Base-by-base conservation (phyloP, 2,113 vertebrate species). In the Andinoacara biseriatus region DNA sequence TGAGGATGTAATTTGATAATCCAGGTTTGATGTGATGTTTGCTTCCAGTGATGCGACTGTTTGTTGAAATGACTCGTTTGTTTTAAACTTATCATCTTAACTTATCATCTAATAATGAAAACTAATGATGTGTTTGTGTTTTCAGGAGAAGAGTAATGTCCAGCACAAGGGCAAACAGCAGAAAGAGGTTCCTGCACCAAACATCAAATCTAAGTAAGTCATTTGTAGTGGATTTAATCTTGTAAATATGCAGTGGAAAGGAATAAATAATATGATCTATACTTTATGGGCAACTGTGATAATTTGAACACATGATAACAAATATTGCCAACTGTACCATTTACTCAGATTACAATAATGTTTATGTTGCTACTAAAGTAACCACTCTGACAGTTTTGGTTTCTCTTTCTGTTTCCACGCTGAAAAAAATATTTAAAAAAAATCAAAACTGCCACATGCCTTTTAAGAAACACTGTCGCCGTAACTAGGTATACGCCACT, bases 201-300 rank as follows among this genome's bases (percentile, higher is more conserved):
- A 95, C 82, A 78, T 89, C 90, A 95, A 92, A 86, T 92, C 95
- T 0, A 96, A 94, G 96, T 96, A 92, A 94, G 96, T 94, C 31
- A 20, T 14, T 29, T 2, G 17, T 56, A 24, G 38, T 24, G 11
- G 69, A 26, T 20, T 46, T 72, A 54, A 33, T 72, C 46, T 33
- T 18, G 26, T 54, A 54, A 72, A 54, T 11, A 72, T 54, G 46
- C 46, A 54, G 20, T 63, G 61, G 35, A 52, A 17, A 52, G 18
- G 61, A 22, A 22, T 63, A 63, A 40, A 40, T 22, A 15, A 14
- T 22, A 5, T 40, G 20, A 40, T 40, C 11, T 40, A 0, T 40
- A 7, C 60, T 62, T 38, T 63, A 40, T 22, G 61, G 61, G 11
- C 20, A 63, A 40, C 61, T 63, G 13, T 4, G 6, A 31, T 63